Conservation (phyloP, 2,888 invertebrate species). For the Macrosiphum euphorbiae region DNA sequence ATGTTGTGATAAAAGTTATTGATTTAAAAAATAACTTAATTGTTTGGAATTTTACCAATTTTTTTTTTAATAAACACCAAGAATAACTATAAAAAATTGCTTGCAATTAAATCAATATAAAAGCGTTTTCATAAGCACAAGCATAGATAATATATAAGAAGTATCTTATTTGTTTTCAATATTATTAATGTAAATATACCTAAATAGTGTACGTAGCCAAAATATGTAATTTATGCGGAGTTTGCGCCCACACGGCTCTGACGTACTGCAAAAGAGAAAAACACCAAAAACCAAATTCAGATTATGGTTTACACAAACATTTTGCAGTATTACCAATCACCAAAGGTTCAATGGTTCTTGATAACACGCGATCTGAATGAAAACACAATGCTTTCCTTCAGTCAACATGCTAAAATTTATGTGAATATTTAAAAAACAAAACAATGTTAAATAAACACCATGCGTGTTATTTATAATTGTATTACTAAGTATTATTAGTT, state of each 20-base stretch:
- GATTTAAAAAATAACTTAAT: not conserved
- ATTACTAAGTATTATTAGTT: slow-evolving; percentile 33
- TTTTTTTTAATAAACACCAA: slow-evolving; percentile 23
- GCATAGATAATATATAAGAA: slow-evolving; percentile 50
- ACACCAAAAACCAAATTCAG: slow-evolving; percentile 65
- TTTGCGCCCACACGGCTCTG: slow-evolving; percentile 89
- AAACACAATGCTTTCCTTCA: slow-evolving; percentile 51
- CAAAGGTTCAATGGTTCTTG: slow-evolving; percentile 58
- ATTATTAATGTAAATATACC: slow-evolving; percentile 62
- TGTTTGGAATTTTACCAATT: slow-evolving; percentile 20
- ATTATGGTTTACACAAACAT: slow-evolving; percentile 63
- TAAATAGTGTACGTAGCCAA: slow-evolving; percentile 62
- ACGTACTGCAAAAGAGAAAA: slow-evolving; percentile 82
- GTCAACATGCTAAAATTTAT: slow-evolving; percentile 50
- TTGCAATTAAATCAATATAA: slow-evolving; percentile 1
- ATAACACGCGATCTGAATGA: slow-evolving; percentile 56
- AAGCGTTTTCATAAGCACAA: slow-evolving; percentile 45
- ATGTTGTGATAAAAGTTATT: not conserved
- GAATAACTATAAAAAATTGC: not conserved
- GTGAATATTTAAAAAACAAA: slow-evolving; percentile 53
- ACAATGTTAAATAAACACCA: slow-evolving; percentile 55
- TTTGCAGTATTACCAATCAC: slow-evolving; percentile 59
- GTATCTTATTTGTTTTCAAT: slow-evolving; percentile 41
- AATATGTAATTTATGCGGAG: slow-evolving; percentile 67
- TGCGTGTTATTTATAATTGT: slow-evolving; percentile 33